A percentile compares a stretch with the other conserved stretches of the same genome.
These are phyloP conservation scores for Chlorops oryzae DNA, from an alignment of 1,140 invertebrate genomes.

Conservation along the genomic window DNA sequence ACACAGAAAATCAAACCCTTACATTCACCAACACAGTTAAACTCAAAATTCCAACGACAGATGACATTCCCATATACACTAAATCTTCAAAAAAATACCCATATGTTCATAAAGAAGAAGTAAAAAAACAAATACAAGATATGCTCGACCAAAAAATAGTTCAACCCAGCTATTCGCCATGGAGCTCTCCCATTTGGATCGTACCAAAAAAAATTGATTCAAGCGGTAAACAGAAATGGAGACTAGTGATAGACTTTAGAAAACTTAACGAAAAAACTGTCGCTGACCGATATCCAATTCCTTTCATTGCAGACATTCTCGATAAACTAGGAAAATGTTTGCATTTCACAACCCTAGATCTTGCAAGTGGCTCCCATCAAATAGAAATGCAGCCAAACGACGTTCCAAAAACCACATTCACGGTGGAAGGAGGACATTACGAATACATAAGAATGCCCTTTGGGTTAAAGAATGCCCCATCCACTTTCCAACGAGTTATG, in stretches of 20 bases:
- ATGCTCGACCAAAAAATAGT: constrained; percentile 16
- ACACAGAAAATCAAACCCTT: neutral
- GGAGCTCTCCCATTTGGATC: constrained; percentile 18
- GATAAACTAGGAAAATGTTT: constrained; percentile 28
- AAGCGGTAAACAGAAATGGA: too few species aligned
- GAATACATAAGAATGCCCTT: too few species aligned
- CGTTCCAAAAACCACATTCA: constrained; percentile 42
- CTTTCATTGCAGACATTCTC: constrained; percentile 46
- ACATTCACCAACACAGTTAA: constrained; percentile 7
- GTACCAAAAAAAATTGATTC: too few species aligned
- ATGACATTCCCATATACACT: constrained; percentile 7
- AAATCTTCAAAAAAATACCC: constrained; percentile 11
- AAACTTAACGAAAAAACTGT: constrained; percentile 26
- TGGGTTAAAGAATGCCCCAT: too few species aligned
- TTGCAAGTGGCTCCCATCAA: constrained; percentile 51
- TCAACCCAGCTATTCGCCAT: constrained; percentile 6
- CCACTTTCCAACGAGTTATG: too few species aligned
- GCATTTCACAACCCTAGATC: constrained; percentile 45
- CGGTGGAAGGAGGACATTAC: constrained; percentile 15
- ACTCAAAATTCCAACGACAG: constrained; percentile 10
- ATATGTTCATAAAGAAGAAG: constrained; percentile 9
- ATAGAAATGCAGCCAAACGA: constrained; percentile 42
- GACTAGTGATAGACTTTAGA: too few species aligned
- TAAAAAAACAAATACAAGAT: constrained; percentile 14
- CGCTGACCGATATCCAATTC: constrained; percentile 47